Base-by-base conservation (phyloP, 2,888 invertebrate species). In the Rutpela maculata region DNA sequence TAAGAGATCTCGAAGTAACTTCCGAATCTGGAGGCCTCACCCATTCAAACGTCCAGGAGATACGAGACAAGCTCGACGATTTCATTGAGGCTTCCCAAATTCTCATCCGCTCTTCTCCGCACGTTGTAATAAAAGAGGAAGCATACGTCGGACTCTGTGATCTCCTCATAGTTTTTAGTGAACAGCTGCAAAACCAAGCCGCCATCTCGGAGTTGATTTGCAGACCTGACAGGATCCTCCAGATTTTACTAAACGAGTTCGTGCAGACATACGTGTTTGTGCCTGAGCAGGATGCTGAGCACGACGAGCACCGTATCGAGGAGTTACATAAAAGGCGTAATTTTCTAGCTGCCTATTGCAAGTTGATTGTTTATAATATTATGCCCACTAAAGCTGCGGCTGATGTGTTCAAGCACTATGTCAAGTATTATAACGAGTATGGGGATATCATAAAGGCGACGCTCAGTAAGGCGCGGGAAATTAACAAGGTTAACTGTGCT, bases 381-480 rank as follows among this genome's bases (percentile, higher is more conserved):
- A 94, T 99, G 89, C 97, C 97, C 35, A 96, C 98, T 0, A 94
- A 95, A 88, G 82, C 82, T 1, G 15, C 84, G 7, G 96, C 98
- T 0, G 97, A 97, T 88, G 95, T 99, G 76, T 98, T 99, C 90
- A 98, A 98, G 89, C 97, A 99, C 89, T 99, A 99, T 90, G 97
- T 98, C 78, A 98, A 97, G 94, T 98, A 97, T 89, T 98, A 98
- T 91, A 98, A 98, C 89, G 98, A 99, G 90, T 99, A 98, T 90
- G 99, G 99, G 68, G 99, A 99, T 90, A 99, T 99, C 70, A 95
- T 99, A 83, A 99, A 99, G 91, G 96, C 97, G 50, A 98, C 99
- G 11, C 91, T 99, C 85, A 96, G 97, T 85, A 99, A 99, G 91
- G 97, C 98, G 12, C 93, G 99, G 83, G 99, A 99, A 91, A 98